phyloP scores from a whole-genome alignment of 2,113 vertebrate genomes.

The Noturus placidus region DNA sequence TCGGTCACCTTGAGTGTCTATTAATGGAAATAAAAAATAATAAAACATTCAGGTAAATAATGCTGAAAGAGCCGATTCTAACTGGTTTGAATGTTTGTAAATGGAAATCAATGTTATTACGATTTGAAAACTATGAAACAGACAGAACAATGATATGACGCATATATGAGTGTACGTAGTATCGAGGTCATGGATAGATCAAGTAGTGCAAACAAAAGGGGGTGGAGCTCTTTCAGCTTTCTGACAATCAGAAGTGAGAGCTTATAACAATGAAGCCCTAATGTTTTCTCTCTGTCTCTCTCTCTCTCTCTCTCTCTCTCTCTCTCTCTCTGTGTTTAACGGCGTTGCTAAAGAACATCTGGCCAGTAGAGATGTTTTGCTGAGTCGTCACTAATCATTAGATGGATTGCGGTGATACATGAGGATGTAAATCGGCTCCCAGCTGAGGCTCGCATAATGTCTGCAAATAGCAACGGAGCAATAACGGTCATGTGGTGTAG shows the following conservation, averaged over 20 bases:
- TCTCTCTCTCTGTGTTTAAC: conserved; percentile 7
- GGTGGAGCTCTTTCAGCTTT: not conserved
- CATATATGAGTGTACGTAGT: too few species aligned
- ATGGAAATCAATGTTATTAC: too few species aligned
- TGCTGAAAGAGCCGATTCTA: too few species aligned
- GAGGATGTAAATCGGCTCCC: conserved; percentile 19
- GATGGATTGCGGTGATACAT: conserved; percentile 33
- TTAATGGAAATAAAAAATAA: too few species aligned
- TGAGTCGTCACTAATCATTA: conserved; percentile 23
- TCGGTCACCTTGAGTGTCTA: too few species aligned
- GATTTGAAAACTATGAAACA: not conserved
- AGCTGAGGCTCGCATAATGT: conserved; percentile 1
- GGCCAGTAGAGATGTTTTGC: conserved; percentile 30
- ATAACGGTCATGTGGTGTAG: not conserved
- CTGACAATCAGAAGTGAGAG: conserved; percentile 1
- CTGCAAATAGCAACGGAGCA: not conserved
- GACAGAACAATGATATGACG: too few species aligned
- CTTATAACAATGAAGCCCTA: not conserved
- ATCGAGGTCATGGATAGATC: not conserved
- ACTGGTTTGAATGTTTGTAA: too few species aligned
- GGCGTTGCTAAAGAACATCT: conserved; percentile 36
- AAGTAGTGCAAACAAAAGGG: not conserved
- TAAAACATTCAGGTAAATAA: too few species aligned
- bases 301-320: not conserved
- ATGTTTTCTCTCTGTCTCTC: not conserved